Evolutionary conservation across 2,113 vertebrate species (phyloP), one percentile per base, ranked within the genome.

Genomic region (Silurus asotus): DNA sequence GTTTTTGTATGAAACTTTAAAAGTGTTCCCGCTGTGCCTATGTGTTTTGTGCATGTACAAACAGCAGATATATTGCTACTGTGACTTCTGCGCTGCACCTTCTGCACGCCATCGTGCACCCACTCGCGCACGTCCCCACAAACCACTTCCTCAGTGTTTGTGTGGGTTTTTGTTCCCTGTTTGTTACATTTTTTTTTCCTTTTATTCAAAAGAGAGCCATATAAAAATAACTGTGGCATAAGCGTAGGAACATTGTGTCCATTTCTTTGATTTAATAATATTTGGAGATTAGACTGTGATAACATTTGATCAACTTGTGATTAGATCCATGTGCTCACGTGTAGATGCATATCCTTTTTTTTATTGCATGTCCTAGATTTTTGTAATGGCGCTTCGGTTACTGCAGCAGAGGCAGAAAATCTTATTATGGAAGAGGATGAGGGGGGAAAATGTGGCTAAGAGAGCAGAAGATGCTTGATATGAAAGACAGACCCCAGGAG

Each of bases 321-420:
- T 92, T 89, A 92, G 88, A 85, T 91, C 90, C 86, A 91, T 84
- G 83, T 88, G 88, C 80, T 83, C 69, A 0, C 28, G 82, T 75
- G 87, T 53, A 13, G 56, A 20, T 84, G 86, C 90, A 91, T 85
- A 81, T 88, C 87, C 64, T n/a, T 82, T 88, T 48, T 59, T 56
- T 88, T 88, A 82, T 91, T 89, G 90, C 58, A 80, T 77, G 80
- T 93, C 87, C 87, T 92, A 90, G 83, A 79, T 88, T 87, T 59
- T 92, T 89, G 87, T 95, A 93, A 94, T 94, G 93, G 90, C 90
- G 89, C 93, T 92, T 37, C 93, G 84, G 91, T 91, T 91, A 82
- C 90, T 86, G 89, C 91, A 89, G 85, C 87, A 90, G 88, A 92
- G 91, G 91, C 91, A 92, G 91, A 92, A 94, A 93, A 94, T 95